These are phyloP conservation scores for Phortica okadai DNA, from an alignment of 2,888 invertebrate species.

Conservation along the genomic window DNA sequence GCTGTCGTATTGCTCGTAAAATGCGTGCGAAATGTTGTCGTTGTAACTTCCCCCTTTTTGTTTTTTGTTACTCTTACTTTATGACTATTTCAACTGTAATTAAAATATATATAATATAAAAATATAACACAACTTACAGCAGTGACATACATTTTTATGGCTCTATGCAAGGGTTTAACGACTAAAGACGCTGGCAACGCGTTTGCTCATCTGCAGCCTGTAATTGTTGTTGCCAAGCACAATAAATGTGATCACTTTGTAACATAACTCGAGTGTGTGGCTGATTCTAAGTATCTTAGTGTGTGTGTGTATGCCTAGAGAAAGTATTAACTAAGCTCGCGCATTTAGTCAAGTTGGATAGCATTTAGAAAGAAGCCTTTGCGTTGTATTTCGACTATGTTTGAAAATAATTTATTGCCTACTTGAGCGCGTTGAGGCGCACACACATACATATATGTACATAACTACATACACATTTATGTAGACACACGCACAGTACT, in stretches of 20 bases:
- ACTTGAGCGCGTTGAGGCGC: conserved; percentile 55
- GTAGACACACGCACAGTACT: conserved; percentile 33
- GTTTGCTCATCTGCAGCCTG: too few species aligned
- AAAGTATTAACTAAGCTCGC: neutral
- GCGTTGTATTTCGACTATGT: neutral
- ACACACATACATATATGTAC: conserved; percentile 16
- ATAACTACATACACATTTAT: neutral
- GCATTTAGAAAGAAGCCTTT: neutral
- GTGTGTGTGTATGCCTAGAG: neutral
- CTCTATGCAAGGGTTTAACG: too few species aligned
- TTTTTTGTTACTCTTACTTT: neutral
- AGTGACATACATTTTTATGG: too few species aligned
- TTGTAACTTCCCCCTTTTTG: neutral
- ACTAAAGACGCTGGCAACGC: too few species aligned
- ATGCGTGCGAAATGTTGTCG: neutral
- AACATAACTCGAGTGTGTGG: too few species aligned
- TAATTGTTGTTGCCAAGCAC: too few species aligned
- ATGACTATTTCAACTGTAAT: neutral
- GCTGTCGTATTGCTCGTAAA: too few species aligned
- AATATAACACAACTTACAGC: too few species aligned
- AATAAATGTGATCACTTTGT: too few species aligned
- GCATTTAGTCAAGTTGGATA: neutral
- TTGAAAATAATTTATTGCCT: conserved; percentile 64
- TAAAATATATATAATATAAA: too few species aligned
- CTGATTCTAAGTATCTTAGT: neutral